Conservation (phyloP, 2,113 vertebrate genomes). For the Erythrocercus mccallii region DNA sequence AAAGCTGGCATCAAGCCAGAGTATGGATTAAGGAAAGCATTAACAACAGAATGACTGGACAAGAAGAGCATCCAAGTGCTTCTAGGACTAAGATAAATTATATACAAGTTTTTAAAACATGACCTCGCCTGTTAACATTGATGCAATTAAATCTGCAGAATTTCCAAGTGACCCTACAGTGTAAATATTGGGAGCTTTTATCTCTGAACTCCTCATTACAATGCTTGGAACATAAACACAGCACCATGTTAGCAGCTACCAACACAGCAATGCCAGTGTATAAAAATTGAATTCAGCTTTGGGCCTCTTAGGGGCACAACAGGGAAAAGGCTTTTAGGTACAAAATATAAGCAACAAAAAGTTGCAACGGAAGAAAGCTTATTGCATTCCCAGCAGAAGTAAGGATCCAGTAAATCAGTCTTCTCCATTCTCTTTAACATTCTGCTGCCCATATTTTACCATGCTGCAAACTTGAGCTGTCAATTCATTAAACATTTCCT, state of each 20-base stretch:
- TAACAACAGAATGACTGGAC: neutral
- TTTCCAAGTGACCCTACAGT: neutral
- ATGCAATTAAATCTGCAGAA: neutral
- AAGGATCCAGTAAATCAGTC: neutral
- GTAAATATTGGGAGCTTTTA: neutral
- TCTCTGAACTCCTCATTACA: neutral
- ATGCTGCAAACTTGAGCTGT: neutral
- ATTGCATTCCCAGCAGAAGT: neutral
- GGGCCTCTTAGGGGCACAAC: neutral
- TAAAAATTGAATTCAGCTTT: neutral
- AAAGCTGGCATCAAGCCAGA: neutral
- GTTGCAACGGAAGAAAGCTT: neutral
- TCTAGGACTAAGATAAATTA: neutral
- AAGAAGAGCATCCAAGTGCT: neutral
- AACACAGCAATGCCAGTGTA: neutral
- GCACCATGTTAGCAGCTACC: neutral
- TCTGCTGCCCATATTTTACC: neutral
- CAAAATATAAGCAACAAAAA: neutral
- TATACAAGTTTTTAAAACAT: neutral
- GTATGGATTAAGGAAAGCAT: neutral
- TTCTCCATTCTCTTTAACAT: neutral
- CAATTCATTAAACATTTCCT: conserved; percentile 14
- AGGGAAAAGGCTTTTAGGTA: neutral
- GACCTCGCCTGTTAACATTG: neutral
- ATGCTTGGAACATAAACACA: neutral